phyloP scores from a whole-genome alignment of 1,140 invertebrate genomes.

The Arctopsyche grandis region DNA sequence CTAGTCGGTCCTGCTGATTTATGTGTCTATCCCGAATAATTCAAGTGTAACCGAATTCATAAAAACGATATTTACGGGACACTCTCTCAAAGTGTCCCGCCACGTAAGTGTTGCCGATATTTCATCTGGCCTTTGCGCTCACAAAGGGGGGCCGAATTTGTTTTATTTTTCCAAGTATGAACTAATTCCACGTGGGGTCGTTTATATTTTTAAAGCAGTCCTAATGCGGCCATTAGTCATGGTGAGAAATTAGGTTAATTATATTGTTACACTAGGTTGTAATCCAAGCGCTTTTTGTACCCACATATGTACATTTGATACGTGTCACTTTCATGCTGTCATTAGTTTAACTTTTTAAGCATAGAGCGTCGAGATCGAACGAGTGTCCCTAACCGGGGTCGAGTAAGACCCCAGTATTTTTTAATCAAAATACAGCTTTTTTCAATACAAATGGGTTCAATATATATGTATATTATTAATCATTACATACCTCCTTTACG shows the following conservation, averaged over 20 bases:
- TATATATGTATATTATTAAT: too few relatives aligned
- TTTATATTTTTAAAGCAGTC: slow-evolving; percentile 20
- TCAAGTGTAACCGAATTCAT: background rate
- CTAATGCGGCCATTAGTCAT: background rate
- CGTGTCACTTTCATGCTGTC: background rate
- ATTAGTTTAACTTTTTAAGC: too few relatives aligned
- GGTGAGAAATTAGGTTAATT: slow-evolving; percentile 17
- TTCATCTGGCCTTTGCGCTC: background rate
- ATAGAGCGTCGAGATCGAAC: too few relatives aligned
- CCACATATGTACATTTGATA: background rate
- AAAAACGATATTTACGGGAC: background rate
- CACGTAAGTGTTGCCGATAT: background rate
- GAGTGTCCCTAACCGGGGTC: too few relatives aligned
- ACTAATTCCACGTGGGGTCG: background rate
- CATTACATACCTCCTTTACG: too few relatives aligned
- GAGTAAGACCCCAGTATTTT: too few relatives aligned
- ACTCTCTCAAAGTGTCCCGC: background rate
- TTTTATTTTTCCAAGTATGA: background rate
- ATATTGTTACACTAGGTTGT: slow-evolving; percentile 21
- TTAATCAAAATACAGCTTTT: too few relatives aligned
- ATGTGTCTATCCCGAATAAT: background rate
- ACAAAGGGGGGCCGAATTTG: background rate
- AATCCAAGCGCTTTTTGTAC: background rate
- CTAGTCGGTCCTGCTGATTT: background rate
- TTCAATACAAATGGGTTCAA: too few relatives aligned